Base-by-base conservation (phyloP, 2,888 invertebrate species). In the Eupeodes luniger region DNA sequence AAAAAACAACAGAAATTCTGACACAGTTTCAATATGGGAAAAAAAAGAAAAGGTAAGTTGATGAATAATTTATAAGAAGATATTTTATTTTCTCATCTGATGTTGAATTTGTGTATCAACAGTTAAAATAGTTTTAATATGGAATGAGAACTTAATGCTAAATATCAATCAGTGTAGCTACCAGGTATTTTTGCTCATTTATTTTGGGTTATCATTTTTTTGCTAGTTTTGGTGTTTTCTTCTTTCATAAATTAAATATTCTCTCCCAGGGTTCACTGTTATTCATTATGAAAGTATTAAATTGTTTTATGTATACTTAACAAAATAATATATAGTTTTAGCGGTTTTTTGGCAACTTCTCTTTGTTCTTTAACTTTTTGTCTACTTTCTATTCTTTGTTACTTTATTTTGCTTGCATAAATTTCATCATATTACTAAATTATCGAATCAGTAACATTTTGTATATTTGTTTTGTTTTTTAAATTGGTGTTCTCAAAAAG, bases 11-110 rank as follows among this genome's bases (percentile, higher is more conserved):
- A 27, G 27, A 57, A 19, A 4, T 27, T 57, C 0, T 57, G 57
- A 57, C 57, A 57, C 57, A 27, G 27, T 57, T 57, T 57, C 57
- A 27, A 27, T 5, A 40, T 40, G 9, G 27, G 19, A 55, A 9
- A 27, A 57, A 57, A 27, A 57, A 57, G 12, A 12, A 12, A 3
- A 27, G 4, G 47, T 47, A 34, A 57, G 27, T 34, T 34, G 27
- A 57, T 57, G 57, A 57, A 57, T 57, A 34, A 57, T 57, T 57
- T 27, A 57, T 57, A 55, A 12, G 11, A 55, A 40, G 40, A 40
- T 40, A 40, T 40, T 40, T 40, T 27, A 11, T 55, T 53, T 27
- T 27, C 5, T 14, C 14, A 12, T 27, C 2, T 34, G 6, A 14
- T 57, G 16, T 10, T 9, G 5, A 5, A 11, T 14, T 49, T 5